phyloP scores from a whole-genome alignment of 1,140 invertebrate genomes.

The Aphidius ervi region DNA sequence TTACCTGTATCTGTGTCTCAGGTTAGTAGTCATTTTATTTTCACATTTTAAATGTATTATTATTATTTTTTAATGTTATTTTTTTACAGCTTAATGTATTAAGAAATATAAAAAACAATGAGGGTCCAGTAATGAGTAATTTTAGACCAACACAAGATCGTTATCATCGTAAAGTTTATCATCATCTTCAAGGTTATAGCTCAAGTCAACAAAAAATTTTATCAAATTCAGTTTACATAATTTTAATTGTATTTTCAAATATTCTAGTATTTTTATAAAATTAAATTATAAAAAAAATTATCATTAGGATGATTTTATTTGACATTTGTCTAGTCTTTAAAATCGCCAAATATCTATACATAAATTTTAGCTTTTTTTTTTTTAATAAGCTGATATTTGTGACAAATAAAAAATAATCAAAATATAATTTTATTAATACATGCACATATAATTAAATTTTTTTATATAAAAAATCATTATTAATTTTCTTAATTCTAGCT shows the following conservation, averaged over 20 bases:
- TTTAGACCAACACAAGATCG: constrained; percentile 32
- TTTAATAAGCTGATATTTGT: too few relatives aligned
- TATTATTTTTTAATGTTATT: constrained; percentile 8
- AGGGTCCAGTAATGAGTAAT: constrained; percentile 31
- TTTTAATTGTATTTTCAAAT: not conserved
- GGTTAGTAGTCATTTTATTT: constrained; percentile 38
- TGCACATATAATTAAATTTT: not conserved
- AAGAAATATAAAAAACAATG: constrained; percentile 17
- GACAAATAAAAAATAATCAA: too few relatives aligned
- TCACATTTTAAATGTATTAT: not conserved
- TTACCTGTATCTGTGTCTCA: constrained; percentile 58
- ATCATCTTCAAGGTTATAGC: constrained; percentile 28
- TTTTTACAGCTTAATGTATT: constrained; percentile 32
- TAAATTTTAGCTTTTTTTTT: too few relatives aligned
- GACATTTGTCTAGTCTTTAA: too few relatives aligned
- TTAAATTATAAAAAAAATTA: too few relatives aligned
- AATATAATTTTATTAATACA: too few relatives aligned
- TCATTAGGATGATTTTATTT: too few relatives aligned
- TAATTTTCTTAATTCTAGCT: constrained; percentile 24
- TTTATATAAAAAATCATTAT: constrained; percentile 2
- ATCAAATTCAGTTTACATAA: not conserved
- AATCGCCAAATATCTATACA: too few relatives aligned
- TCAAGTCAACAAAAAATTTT: not conserved
- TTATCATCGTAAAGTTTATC: constrained; percentile 32
- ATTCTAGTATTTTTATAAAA: not conserved